Percentiles rank a stretch among this genome's conserved stretches.
These are phyloP conservation scores for Mastacembelus armatus DNA, from an alignment of 2,797 vertebrate genomes.

Conservation along the genomic window DNA sequence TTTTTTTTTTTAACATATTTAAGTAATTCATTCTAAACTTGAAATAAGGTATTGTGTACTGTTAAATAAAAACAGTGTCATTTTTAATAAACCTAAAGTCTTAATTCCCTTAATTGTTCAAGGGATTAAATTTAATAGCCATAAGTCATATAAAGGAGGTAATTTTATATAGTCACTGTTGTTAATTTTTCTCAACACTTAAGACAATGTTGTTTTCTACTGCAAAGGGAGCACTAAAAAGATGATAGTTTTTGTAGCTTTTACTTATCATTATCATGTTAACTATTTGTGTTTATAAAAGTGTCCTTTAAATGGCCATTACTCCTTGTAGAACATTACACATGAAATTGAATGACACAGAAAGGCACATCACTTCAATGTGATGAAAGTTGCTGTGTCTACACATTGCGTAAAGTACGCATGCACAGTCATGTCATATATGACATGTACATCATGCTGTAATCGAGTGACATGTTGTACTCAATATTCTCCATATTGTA, in stretches of 20 bases:
- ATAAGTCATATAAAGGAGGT: not conserved
- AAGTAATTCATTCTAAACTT: slow-evolving; percentile 4
- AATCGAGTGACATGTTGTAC: slow-evolving; percentile 37
- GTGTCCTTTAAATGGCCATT: slow-evolving; percentile 5
- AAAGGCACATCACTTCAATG: not conserved
- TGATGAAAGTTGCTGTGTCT: not conserved
- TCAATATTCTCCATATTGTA: no score
- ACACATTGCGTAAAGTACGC: not conserved
- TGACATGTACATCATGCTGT: slow-evolving; percentile 29
- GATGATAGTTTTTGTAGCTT: no score
- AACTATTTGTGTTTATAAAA: not conserved
- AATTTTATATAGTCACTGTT: no score
- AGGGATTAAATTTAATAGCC: slow-evolving; percentile 2
- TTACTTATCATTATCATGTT: slow-evolving; percentile 3
- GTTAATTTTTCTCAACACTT: no score
- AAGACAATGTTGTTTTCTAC: no score
- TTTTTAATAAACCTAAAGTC: slow-evolving; percentile 2
- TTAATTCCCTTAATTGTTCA: not conserved
- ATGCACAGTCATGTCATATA: slow-evolving; percentile 10
- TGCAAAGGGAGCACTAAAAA: no score
- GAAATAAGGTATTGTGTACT: slow-evolving; percentile 22
- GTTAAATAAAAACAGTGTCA: no score
- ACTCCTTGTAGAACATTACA: not conserved
- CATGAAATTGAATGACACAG: not conserved
- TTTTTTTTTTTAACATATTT: slow-evolving; percentile 17